These are phyloP conservation scores for Leptobrachium leishanense DNA, from an alignment of 2,113 vertebrate species.

Conservation along the genomic window DNA sequence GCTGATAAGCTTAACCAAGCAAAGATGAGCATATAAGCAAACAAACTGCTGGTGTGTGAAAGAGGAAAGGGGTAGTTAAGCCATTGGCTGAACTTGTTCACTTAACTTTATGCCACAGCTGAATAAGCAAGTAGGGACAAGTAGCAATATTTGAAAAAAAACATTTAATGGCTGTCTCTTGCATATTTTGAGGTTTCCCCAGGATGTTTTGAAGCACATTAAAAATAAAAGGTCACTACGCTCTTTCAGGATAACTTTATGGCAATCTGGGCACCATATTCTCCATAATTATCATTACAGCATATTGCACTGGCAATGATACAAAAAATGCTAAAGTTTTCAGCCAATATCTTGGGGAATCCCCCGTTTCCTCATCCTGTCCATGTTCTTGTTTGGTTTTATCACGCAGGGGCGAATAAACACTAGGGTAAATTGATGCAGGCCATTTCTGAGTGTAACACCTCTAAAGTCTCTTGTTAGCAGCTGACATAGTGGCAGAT, in stretches of 20 bases:
- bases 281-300: no score
- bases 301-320: no score
- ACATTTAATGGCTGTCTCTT: constrained; percentile 19
- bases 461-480: no score
- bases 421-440: no score
- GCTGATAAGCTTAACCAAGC: constrained; percentile 48
- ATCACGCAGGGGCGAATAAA: no score
- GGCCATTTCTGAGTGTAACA: no score
- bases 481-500: no score
- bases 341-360: no score
- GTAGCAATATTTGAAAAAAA: constrained; percentile 23
- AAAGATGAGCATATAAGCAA: constrained; percentile 49
- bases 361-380: no score
- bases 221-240: constrained; percentile 22
- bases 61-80: constrained; percentile 44
- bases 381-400: no score
- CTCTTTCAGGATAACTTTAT: constrained; percentile 6
- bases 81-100: constrained; percentile 40
- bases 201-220: constrained; percentile 7
- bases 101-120: constrained; percentile 42
- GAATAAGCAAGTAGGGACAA: constrained; percentile 41
- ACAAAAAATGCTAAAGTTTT: no score
- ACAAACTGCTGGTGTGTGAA: constrained; percentile 49
- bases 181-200: constrained; percentile 10
- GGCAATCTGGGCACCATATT: no score